Conservation (phyloP, 2,888 invertebrate species). For the Amphipyra berbera region DNA sequence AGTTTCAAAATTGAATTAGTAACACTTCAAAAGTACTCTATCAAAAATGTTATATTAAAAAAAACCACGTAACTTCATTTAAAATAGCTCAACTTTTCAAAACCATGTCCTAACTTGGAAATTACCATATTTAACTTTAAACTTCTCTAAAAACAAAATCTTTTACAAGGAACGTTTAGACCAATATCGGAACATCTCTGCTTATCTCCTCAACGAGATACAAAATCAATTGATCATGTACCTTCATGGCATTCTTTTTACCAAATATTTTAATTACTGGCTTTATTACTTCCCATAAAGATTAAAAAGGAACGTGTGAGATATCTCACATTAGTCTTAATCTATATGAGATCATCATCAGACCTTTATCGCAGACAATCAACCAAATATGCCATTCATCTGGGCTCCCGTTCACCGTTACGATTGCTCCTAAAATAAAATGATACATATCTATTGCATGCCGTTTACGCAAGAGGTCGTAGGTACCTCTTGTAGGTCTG, state of each 20-base stretch:
- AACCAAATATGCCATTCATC: constrained; percentile 25
- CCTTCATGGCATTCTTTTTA: constrained; percentile 16
- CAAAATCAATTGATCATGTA: constrained; percentile 17
- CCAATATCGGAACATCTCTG: background rate
- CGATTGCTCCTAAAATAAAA: constrained; percentile 33
- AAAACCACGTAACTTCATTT: too few relatives aligned
- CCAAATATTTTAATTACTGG: constrained; percentile 45
- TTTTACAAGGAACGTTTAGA: background rate
- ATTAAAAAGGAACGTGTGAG: constrained; percentile 34
- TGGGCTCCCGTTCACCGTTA: constrained; percentile 13
- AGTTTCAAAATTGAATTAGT: too few relatives aligned
- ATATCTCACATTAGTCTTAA: constrained; percentile 44
- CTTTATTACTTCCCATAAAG: constrained; percentile 35
- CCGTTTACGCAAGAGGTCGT: background rate
- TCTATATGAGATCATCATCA: constrained; percentile 45
- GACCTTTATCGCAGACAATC: constrained; percentile 37
- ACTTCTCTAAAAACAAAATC: too few relatives aligned
- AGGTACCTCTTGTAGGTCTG: background rate
- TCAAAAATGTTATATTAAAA: too few relatives aligned
- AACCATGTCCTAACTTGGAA: too few relatives aligned
- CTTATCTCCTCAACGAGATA: background rate
- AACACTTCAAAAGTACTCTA: too few relatives aligned
- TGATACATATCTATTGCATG: constrained; percentile 41
- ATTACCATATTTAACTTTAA: too few relatives aligned
- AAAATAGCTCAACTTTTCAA: too few relatives aligned